Evolutionary conservation across 2,888 invertebrate species (phyloP).

Genomic region (Phyllotreta striolata): DNA sequence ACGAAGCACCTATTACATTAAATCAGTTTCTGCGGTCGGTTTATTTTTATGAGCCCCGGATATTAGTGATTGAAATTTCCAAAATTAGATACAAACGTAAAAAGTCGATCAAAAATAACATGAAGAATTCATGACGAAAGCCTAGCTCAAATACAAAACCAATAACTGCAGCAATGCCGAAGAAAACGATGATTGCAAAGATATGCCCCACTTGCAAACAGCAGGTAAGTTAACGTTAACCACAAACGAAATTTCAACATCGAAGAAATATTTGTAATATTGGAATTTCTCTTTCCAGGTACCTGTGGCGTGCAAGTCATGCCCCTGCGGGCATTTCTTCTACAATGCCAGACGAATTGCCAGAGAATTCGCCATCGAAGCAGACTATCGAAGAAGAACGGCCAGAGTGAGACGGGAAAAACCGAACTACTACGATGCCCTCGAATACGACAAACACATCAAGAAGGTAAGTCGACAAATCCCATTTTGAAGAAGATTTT

Average conservation of each 20-base stretch:
- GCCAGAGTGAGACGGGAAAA: slow-evolving; percentile 78
- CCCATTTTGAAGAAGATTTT: slow-evolving; percentile 2
- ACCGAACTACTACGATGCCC: slow-evolving; percentile 84
- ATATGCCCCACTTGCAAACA: slow-evolving; percentile 55
- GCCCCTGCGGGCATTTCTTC: slow-evolving; percentile 84
- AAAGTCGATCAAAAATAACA: slow-evolving; percentile 23
- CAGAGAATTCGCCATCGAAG: slow-evolving; percentile 62
- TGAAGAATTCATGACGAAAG: slow-evolving; percentile 33
- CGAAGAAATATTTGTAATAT: slow-evolving; percentile 1
- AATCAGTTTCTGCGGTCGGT: too few relatives aligned
- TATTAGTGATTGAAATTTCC: slow-evolving; percentile 1
- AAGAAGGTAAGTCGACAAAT: slow-evolving; percentile 63
- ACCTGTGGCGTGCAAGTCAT: slow-evolving; percentile 84
- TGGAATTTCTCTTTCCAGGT: slow-evolving; percentile 64
- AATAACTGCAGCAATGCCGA: slow-evolving; percentile 41
- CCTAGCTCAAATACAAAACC: slow-evolving; percentile 5
- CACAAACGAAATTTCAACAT: too few relatives aligned
- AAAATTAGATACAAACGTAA: slow-evolving; percentile 15
- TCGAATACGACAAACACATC: slow-evolving; percentile 80
- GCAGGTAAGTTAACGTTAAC: slow-evolving; percentile 45
- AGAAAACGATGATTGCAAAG: slow-evolving; percentile 54
- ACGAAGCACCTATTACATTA: too few relatives aligned
- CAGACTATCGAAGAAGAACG: slow-evolving; percentile 70
- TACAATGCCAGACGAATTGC: slow-evolving; percentile 71
- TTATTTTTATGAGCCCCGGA: background rate